A percentile compares a stretch with the other conserved stretches of the same genome.
phyloP scores from a whole-genome alignment of 2,113 vertebrate genomes.

The Junco hyemalis region DNA sequence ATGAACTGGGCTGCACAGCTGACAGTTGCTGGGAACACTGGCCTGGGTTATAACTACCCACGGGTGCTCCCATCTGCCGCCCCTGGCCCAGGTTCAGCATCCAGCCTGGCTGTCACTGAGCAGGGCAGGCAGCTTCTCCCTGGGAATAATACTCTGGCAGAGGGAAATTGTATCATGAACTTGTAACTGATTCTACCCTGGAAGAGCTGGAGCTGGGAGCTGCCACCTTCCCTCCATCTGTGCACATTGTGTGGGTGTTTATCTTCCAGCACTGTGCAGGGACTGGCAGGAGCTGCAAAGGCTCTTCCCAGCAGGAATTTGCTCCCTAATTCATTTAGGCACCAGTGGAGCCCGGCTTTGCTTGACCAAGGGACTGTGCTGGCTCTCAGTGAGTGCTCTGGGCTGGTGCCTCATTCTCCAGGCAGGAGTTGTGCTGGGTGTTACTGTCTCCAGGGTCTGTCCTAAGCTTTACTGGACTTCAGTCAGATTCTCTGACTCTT shows the following conservation, averaged over 20 bases:
- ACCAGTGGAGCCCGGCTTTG: background rate
- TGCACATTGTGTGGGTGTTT: background rate
- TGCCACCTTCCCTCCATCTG: conserved; percentile 32
- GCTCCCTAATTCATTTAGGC: background rate
- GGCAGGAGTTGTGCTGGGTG: background rate
- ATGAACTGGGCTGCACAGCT: background rate
- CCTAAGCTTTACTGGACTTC: background rate
- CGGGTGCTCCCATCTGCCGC: conserved; percentile 21
- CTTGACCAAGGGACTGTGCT: background rate
- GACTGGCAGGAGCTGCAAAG: background rate
- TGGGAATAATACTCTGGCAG: background rate
- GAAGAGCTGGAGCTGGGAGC: background rate
- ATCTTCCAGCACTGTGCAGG: background rate
- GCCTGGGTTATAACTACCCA: background rate
- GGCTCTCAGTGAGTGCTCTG: background rate
- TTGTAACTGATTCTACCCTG: background rate
- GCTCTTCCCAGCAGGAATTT: conserved; percentile 1
- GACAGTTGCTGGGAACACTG: background rate
- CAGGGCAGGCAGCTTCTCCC: background rate
- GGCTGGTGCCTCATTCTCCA: background rate
- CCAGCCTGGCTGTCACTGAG: background rate
- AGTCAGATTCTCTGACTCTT: too few species aligned
- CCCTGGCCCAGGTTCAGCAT: background rate
- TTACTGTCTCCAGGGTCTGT: background rate
- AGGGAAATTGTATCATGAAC: background rate